These are phyloP conservation scores for Tetranychus urticae DNA, from an alignment of 1,140 invertebrate genomes.

Conservation along the genomic window DNA sequence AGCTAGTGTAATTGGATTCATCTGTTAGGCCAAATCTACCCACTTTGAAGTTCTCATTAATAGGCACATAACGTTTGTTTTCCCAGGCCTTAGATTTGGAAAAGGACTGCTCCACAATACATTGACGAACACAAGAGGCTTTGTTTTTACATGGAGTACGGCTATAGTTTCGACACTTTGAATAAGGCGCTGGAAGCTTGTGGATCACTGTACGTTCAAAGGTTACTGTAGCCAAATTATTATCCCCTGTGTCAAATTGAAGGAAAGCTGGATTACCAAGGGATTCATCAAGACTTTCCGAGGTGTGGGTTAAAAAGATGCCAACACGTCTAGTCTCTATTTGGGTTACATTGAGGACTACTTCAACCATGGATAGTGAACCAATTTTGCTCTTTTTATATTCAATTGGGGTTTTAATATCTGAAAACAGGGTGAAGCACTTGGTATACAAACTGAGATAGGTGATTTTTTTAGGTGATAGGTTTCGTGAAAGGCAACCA, in stretches of 20 bases:
- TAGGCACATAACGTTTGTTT: background rate
- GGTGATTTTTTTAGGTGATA: background rate
- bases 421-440: background rate
- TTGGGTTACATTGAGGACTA: background rate
- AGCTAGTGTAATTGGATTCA: background rate
- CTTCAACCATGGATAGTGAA: background rate
- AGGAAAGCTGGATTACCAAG: background rate
- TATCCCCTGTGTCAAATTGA: background rate
- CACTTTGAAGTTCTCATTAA: background rate
- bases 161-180: background rate
- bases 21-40: background rate
- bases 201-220: background rate
- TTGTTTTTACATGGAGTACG: background rate
- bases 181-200: background rate
- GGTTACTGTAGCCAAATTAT: background rate
- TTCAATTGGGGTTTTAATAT: background rate
- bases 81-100: background rate
- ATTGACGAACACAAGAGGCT: background rate
- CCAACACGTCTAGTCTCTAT: background rate
- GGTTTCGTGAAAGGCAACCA: background rate
- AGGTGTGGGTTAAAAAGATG: background rate
- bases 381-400: background rate
- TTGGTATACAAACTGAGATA: background rate
- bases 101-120: background rate
- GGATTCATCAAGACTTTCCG: background rate